phyloP scores from a whole-genome alignment of 2,113 vertebrate genomes.

The Pluvianellus socialis region DNA sequence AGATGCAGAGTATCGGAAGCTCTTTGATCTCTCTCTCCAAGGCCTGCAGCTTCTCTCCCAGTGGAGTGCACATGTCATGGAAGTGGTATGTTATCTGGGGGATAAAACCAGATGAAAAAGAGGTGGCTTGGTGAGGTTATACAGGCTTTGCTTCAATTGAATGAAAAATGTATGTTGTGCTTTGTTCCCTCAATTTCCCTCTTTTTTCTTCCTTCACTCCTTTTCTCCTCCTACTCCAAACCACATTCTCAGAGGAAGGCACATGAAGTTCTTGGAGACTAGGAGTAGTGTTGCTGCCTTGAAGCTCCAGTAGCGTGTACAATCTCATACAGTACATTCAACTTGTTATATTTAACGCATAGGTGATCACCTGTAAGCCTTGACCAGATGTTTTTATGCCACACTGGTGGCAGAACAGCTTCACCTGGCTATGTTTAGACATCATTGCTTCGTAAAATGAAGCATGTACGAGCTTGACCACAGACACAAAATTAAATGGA shows the following conservation, averaged over 20 bases:
- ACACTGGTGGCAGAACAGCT: background rate
- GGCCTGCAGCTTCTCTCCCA: constrained; percentile 96
- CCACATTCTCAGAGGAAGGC: background rate
- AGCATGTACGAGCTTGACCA: background rate
- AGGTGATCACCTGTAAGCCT: background rate
- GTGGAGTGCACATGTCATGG: constrained; percentile 99
- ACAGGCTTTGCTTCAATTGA: background rate
- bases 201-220: background rate
- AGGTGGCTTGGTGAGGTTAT: background rate
- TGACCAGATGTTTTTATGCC: background rate
- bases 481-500: background rate
- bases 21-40: constrained; percentile 94
- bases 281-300: background rate
- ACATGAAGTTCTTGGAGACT: background rate
- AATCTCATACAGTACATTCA: background rate
- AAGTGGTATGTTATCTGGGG: constrained; percentile 85
- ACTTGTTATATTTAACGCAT: background rate
- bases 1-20: constrained; percentile 90
- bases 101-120: background rate
- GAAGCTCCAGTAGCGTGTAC: background rate
- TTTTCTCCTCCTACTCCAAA: background rate
- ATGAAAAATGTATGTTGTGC: background rate
- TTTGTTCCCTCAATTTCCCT: background rate
- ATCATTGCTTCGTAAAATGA: background rate
- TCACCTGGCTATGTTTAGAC: background rate